phyloP scores from a whole-genome alignment of 2,113 vertebrate species.

The Dicentrarchus labrax region DNA sequence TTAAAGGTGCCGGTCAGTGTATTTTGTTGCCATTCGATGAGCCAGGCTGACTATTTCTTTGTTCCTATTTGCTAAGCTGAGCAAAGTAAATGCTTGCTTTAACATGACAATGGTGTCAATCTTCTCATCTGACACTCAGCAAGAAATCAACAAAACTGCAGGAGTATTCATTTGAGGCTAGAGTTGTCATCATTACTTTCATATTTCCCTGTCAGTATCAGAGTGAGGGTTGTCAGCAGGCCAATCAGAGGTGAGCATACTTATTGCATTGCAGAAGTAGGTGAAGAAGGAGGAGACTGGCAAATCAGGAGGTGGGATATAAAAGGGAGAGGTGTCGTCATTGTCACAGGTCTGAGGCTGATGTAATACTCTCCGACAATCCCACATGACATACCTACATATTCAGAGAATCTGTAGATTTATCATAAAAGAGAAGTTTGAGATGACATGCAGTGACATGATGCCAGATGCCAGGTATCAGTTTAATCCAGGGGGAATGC shows the following conservation, averaged over 20 bases:
- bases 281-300: neutral
- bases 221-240: neutral
- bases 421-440: conserved; percentile 54
- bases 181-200: neutral
- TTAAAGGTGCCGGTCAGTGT: too few relatives aligned
- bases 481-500: conserved; percentile 76
- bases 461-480: conserved; percentile 68
- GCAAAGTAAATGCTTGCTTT: neutral
- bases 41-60: neutral
- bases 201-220: neutral
- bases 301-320: conserved; percentile 29
- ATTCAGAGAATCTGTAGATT: conserved; percentile 49
- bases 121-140: neutral
- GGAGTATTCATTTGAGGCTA: neutral
- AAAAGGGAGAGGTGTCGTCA: conserved; percentile 47
- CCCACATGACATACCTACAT: conserved; percentile 16
- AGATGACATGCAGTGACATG: conserved; percentile 50
- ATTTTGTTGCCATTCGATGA: neutral
- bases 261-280: neutral
- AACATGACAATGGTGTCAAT: neutral
- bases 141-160: neutral
- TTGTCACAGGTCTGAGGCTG: conserved; percentile 44
- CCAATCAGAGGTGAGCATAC: neutral
- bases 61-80: neutral
- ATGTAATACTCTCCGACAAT: conserved; percentile 52